phyloP scores from a whole-genome alignment of 1,140 invertebrate species.

The Drosophila asahinai region DNA sequence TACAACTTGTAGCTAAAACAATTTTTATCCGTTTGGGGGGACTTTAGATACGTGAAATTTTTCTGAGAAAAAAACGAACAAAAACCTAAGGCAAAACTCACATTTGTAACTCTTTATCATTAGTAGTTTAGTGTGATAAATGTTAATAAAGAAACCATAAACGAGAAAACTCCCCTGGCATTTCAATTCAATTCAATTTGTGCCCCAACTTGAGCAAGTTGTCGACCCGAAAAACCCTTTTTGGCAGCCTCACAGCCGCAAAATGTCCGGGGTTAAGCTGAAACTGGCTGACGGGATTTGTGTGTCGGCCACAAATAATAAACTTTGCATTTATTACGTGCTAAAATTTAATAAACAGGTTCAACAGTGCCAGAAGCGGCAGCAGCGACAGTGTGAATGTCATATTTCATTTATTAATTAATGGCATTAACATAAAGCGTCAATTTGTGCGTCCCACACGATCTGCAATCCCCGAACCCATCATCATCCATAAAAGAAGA shows the following conservation, averaged over 20 bases:
- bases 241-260: constrained; percentile 7
- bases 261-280: constrained; percentile 21
- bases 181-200: constrained; percentile 52
- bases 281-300: constrained; percentile 11
- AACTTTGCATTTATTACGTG: constrained; percentile 78
- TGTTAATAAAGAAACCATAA: constrained; percentile 72
- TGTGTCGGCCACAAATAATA: constrained; percentile 32
- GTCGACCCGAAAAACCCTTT: constrained; percentile 11
- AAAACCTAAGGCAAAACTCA: constrained; percentile 48
- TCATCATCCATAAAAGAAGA: constrained; percentile 21
- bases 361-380: constrained; percentile 32
- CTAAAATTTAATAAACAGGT: constrained; percentile 79
- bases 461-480: constrained; percentile 7
- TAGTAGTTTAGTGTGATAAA: constrained; percentile 83
- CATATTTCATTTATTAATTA: constrained; percentile 83
- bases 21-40: constrained; percentile 50
- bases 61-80: constrained; percentile 21
- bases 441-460: constrained; percentile 63
- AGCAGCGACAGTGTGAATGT: constrained; percentile 43
- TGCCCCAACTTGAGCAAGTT: neutral
- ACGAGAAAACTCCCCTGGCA: constrained; percentile 27
- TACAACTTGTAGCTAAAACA: constrained; percentile 76
- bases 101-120: constrained; percentile 80
- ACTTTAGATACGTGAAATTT: constrained; percentile 71
- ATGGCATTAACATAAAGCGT: constrained; percentile 79